Percentiles rank a stretch among this genome's conserved stretches.
phyloP scores from a whole-genome alignment of 2,888 invertebrate species.

The Diarsia brunnea region DNA sequence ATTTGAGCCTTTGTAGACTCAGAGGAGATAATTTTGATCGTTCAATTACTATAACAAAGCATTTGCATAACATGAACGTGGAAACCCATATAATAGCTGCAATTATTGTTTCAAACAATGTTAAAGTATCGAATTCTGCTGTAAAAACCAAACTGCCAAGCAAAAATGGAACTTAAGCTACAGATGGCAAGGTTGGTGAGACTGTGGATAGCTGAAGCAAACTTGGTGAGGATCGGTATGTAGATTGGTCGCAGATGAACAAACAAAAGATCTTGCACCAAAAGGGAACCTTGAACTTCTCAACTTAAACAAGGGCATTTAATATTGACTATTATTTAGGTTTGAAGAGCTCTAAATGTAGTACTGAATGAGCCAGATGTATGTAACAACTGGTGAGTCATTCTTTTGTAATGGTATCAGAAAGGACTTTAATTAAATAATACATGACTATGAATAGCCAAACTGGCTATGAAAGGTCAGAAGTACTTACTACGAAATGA shows the following conservation, averaged over 20 bases:
- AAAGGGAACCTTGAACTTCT: constrained; percentile 64
- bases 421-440: constrained; percentile 39
- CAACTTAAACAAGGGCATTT: constrained; percentile 60
- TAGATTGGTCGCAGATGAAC: constrained; percentile 56
- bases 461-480: constrained; percentile 1
- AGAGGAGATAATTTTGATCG: constrained; percentile 28
- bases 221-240: constrained; percentile 45
- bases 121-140: constrained; percentile 18
- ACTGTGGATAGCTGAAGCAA: neutral
- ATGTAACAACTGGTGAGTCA: constrained; percentile 25
- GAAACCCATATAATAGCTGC: constrained; percentile 49
- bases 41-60: constrained; percentile 53
- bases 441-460: constrained; percentile 2
- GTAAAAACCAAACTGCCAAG: neutral
- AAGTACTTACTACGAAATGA: neutral
- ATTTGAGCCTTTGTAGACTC: constrained; percentile 14
- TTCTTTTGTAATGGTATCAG: constrained; percentile 22
- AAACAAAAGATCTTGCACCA: constrained; percentile 60
- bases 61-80: constrained; percentile 53
- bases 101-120: constrained; percentile 46
- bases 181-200: neutral
- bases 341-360: constrained; percentile 55
- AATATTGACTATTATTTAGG: constrained; percentile 56
- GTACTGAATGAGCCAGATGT: constrained; percentile 24
- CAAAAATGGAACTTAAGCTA: constrained; percentile 2